Conservation (phyloP, 2,797 vertebrate genomes). For the Acipenser transmontanus region DNA sequence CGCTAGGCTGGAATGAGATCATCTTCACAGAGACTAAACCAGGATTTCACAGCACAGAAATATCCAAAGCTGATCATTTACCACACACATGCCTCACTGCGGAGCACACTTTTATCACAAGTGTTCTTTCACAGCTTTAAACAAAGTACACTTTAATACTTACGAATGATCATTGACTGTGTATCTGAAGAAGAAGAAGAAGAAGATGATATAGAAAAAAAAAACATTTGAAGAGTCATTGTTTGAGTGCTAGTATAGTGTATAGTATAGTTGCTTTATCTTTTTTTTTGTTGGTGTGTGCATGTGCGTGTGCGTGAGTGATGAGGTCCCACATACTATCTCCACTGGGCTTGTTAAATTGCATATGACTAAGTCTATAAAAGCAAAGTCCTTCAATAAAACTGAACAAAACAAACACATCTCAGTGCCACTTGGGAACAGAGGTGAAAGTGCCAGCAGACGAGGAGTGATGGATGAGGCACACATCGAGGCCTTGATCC, state of each 20-base stretch:
- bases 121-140: too few relatives aligned
- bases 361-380: constrained; percentile 35
- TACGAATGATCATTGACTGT: too few relatives aligned
- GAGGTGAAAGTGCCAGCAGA: constrained; percentile 13
- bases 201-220: too few relatives aligned
- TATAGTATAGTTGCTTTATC: too few relatives aligned
- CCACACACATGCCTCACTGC: not conserved
- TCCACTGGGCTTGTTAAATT: constrained; percentile 4
- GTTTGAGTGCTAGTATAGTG: too few relatives aligned
- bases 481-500: constrained; percentile 29
- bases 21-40: too few relatives aligned
- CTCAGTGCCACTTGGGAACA: constrained; percentile 42
- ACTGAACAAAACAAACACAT: constrained; percentile 29
- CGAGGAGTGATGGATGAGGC: constrained; percentile 3
- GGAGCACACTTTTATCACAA: not conserved
- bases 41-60: too few relatives aligned
- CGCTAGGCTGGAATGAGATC: constrained; percentile 21
- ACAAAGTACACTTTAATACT: too few relatives aligned
- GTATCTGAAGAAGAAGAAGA: too few relatives aligned
- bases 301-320: not conserved
- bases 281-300: too few relatives aligned
- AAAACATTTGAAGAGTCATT: too few relatives aligned
- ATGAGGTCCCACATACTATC: constrained; percentile 5
- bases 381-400: constrained; percentile 19
- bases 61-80: not conserved